Evolutionary conservation across 2,113 vertebrate species (phyloP), one percentile per base, ranked within the genome.

Genomic region (Microtus richardsoni): DNA sequence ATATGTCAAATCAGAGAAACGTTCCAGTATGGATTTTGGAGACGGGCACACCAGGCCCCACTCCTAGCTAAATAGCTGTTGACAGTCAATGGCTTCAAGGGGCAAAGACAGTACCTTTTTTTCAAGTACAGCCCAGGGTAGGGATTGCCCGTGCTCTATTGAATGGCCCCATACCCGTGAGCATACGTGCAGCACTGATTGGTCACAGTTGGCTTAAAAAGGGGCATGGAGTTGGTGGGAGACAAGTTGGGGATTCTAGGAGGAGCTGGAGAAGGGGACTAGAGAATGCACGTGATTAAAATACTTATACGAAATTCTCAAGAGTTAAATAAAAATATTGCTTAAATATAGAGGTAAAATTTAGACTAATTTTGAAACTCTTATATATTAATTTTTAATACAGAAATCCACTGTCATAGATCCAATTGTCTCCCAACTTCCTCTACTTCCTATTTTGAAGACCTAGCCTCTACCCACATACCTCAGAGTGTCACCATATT

Each of bases 291-390:
- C 4, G 60, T 82, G 22, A 54, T 21, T 22, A 39, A 58, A 24
- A 39, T 58, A 58, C 22, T 39, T 60, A 54, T 14, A 39, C 24
- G 3, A 39, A 60, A 26, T 39, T 60, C 36, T 82, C 36, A 60
- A 14, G 36, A 12, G 39, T 14, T 60, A 82, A 80, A 60, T 80
- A 39, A 82, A n/a, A 39, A 39, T 82, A 24, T 13, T 58, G 24
- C 33, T 82, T 24, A 95, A 88, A 79, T 79, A 41, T 36, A 93
- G 26, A 84, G 4, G 7, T 39, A 84, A 62, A 79, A 11, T 87
- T 49, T 94, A 44, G 7, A 30, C 78, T 93, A 87, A 60, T 85
- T 88, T 87, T 24, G n/a, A n/a, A 87, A 70, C 77, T 70, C 22
- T 90, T 47, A 89, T 24, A 47, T 47, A 47, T 47, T 92, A 33